Conservation (phyloP, 2,113 vertebrate genomes). For the Crotalus horridus region DNA sequence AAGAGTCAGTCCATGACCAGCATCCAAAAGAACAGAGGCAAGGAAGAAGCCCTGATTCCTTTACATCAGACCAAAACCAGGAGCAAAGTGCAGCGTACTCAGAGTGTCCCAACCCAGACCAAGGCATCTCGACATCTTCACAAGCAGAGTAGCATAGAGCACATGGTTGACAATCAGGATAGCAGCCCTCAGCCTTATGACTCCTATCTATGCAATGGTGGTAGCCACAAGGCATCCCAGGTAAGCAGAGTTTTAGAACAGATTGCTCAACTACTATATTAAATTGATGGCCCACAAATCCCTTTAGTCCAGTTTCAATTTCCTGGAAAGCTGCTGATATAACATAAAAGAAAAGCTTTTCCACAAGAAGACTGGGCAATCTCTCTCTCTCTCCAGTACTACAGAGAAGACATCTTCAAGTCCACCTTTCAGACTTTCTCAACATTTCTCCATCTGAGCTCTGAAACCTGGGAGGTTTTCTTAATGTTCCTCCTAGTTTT, state of each 20-base stretch:
- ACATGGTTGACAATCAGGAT: neutral
- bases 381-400: neutral
- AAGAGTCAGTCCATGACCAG: constrained; percentile 78
- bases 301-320: neutral
- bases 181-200: constrained; percentile 45
- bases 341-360: neutral
- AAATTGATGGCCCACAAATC: constrained; percentile 1
- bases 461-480: neutral
- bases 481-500: neutral
- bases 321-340: neutral
- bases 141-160: constrained; percentile 45
- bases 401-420: neutral
- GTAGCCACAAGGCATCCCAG: neutral
- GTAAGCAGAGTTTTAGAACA: neutral
- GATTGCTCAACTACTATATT: neutral
- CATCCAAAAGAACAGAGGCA: constrained; percentile 55
- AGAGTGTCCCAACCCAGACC: constrained; percentile 80
- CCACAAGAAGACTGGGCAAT: neutral
- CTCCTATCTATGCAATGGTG: constrained; percentile 38
- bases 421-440: neutral
- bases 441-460: neutral
- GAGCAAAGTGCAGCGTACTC: constrained; percentile 77
- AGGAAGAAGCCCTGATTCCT: neutral
- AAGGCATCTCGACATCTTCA: constrained; percentile 47
- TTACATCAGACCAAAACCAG: rapidly evolving